phyloP scores from a whole-genome alignment of 2,797 vertebrate genomes.

The Hybognathus amarus region DNA sequence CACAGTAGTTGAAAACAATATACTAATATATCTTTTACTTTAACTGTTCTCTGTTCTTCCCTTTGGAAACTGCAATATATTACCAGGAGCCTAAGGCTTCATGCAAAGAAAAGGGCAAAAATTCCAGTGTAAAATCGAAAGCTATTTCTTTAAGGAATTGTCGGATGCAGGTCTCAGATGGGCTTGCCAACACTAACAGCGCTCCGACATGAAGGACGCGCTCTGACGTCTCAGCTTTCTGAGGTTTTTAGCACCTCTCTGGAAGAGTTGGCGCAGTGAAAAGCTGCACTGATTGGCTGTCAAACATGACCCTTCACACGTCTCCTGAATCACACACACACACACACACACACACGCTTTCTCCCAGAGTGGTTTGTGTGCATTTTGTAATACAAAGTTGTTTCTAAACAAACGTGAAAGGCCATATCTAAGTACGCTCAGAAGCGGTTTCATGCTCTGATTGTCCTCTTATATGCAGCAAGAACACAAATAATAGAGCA shows the following conservation, averaged over 20 bases:
- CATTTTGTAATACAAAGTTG: slow-evolving; percentile 20
- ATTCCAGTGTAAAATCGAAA: slow-evolving; percentile 30
- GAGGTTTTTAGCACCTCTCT: slow-evolving; percentile 45
- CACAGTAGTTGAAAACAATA: not conserved
- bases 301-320: slow-evolving; percentile 1
- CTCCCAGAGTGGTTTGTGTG: slow-evolving; percentile 1
- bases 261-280: slow-evolving; percentile 45
- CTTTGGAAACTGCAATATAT: not conserved
- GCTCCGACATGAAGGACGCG: slow-evolving; percentile 27
- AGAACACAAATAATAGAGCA: slow-evolving; percentile 4
- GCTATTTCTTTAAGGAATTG: slow-evolving; percentile 39
- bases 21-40: not conserved
- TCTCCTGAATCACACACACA: slow-evolving; percentile 27
- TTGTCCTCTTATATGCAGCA: slow-evolving; percentile 1
- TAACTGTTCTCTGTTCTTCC: not conserved
- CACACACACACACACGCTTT: not conserved
- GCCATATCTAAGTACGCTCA: slow-evolving; percentile 15
- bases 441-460: slow-evolving; percentile 11
- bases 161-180: not conserved
- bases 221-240: slow-evolving; percentile 17
- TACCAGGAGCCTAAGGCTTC: not conserved
- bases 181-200: slow-evolving; percentile 48
- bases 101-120: slow-evolving; percentile 22
- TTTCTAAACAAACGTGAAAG: slow-evolving; percentile 39
- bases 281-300: slow-evolving; percentile 35